Percentiles rank a stretch among this genome's conserved stretches.
phyloP scores from a whole-genome alignment of 2,797 vertebrate genomes.

The Cossypha dichroa region DNA sequence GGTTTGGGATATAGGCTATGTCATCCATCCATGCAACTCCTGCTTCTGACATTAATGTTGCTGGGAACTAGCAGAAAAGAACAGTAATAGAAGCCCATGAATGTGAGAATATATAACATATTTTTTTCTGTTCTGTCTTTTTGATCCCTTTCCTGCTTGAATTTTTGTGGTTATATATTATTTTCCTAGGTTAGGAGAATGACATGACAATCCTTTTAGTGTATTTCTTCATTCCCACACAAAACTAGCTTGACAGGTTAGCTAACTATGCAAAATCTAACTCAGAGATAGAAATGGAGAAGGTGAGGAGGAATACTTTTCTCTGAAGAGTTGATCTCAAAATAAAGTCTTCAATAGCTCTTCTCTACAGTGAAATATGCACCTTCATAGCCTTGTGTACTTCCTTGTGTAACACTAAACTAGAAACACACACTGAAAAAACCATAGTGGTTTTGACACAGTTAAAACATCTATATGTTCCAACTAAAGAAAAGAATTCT shows the following conservation, averaged over 20 bases:
- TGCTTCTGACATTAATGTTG: neutral
- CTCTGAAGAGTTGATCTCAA: neutral
- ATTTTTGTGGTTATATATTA: neutral
- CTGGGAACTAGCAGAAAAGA: neutral
- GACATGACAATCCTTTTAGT: neutral
- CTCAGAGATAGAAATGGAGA: neutral
- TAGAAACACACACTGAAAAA: neutral
- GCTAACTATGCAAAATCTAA: neutral
- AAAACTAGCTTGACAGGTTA: neutral
- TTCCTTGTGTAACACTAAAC: neutral
- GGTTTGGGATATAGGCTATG: neutral
- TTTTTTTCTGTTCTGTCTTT: neutral
- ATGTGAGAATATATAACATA: neutral
- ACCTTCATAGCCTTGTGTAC: neutral
- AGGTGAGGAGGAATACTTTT: neutral
- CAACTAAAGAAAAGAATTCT: neutral
- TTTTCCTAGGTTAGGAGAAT: neutral
- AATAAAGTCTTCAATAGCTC: neutral
- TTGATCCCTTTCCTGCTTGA: neutral
- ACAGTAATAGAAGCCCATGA: neutral
- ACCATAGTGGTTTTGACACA: neutral
- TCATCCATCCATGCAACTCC: neutral
- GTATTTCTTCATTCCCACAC: neutral
- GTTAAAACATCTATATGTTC: neutral
- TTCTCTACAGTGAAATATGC: neutral